Evolutionary conservation across 2,797 vertebrate species (phyloP), one percentile per base, ranked within the genome.

Genomic region (Pseudopleuronectes americanus): DNA sequence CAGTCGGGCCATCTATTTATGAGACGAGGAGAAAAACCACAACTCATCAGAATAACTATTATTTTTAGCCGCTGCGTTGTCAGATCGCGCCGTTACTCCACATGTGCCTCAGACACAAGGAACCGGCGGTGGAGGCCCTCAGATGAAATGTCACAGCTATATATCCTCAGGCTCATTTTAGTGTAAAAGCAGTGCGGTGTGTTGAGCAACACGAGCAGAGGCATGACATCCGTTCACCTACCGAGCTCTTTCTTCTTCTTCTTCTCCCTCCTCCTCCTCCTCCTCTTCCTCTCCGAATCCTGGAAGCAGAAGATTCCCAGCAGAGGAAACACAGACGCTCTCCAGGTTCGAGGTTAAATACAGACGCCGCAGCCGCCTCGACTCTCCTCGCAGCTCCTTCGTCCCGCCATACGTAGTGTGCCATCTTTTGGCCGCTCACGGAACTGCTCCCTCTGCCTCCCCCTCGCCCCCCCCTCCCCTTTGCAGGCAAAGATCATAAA

Each of bases 271-370:
- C 38, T 87, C 68, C 77, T 79, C 64, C 77, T 80, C 84, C 70
- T 76, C 70, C 69, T 69, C 26, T 62, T 76, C 54, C 36, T 63
- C 67, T 60, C 54, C 76, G 80, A 89, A 83, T 87, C 83, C 90
- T 88, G 57, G 77, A 90, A 90, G 89, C 80, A 79, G 87, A 90
- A 90, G 86, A 90, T 87, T 90, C 92, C 87, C 91, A 89, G 80
- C 83, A 92, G 87, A 90, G 87, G 85, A 89, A 87, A 82, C 86
- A 81, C 85, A 86, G 84, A 86, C 64, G 57, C 87, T 92, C 85
- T 92, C 80, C 89, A 92, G 89, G 91, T 89, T 91, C 86, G 81
- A 79, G 91, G 91, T 92, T 93, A 89, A 90, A 90, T 79, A 92
- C 90, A 89, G 89, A 85, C 87, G 76, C 83, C 82, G 81, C 69